A percentile compares a stretch with the other conserved stretches of the same genome.
Conservation (phyloP, 2,113 vertebrate species). For the Aepyceros melampus region DNA sequence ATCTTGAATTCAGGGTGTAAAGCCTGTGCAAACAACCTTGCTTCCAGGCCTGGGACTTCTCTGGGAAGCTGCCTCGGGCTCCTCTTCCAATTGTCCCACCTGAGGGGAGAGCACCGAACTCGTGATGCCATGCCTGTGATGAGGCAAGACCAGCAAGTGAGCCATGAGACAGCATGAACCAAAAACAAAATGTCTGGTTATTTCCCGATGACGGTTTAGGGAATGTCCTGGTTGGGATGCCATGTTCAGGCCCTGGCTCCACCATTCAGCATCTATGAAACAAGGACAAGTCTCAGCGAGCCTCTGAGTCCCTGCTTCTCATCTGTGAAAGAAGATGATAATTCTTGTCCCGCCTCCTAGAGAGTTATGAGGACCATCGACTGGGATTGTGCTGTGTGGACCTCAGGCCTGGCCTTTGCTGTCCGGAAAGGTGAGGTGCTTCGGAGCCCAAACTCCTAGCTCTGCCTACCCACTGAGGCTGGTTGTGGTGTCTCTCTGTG, state of each 20-base stretch:
- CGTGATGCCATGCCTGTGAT: fast-evolving
- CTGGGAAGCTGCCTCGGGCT: fast-evolving
- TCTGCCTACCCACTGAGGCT: fast-evolving
- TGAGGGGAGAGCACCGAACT: too few relatives aligned
- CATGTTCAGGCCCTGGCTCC: fast-evolving
- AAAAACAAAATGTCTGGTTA: fast-evolving
- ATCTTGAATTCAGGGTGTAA: background rate
- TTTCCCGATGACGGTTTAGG: fast-evolving
- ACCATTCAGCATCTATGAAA: background rate
- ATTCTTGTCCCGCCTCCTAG: too few relatives aligned
- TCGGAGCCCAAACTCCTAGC: background rate
- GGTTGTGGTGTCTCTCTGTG: fast-evolving
- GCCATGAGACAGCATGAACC: fast-evolving
- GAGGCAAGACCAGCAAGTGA: background rate
- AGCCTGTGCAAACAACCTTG: background rate
- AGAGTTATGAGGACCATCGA: fast-evolving
- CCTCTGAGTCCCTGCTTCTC: background rate
- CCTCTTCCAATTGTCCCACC: fast-evolving
- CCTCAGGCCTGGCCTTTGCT: fast-evolving
- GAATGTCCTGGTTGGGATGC: background rate
- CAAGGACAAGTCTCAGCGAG: fast-evolving
- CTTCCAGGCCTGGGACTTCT: background rate
- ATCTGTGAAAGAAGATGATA: background rate
- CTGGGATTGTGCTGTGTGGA: fast-evolving
- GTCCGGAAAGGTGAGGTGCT: background rate